phyloP scores from a whole-genome alignment of 2,888 invertebrate genomes.

The Euzophera pinguis region DNA sequence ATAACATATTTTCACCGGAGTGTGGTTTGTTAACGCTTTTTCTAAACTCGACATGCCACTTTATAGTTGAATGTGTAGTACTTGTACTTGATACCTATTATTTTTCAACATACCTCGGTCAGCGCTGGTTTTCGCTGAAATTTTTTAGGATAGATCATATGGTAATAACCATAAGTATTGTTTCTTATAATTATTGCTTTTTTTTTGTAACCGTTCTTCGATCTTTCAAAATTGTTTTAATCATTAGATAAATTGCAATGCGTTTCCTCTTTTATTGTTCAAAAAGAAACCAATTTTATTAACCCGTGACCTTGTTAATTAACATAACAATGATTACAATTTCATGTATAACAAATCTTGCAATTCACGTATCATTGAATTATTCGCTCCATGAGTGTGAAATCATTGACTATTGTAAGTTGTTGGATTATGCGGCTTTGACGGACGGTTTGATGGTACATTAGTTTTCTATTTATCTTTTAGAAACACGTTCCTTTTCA shows the following conservation, averaged over 20 bases:
- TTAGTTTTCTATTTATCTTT: not conserved
- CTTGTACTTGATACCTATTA: not conserved
- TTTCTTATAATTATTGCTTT: conserved; percentile 2
- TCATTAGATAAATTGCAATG: not conserved
- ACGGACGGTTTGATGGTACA: not conserved
- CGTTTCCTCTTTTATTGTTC: not conserved
- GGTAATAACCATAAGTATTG: too few relatives aligned
- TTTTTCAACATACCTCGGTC: too few relatives aligned
- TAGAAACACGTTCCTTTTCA: too few relatives aligned
- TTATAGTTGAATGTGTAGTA: conserved; percentile 16
- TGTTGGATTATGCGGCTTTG: not conserved
- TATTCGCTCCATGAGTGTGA: not conserved
- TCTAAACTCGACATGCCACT: conserved; percentile 19
- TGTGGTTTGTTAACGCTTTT: conserved; percentile 13
- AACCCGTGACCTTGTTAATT: not conserved
- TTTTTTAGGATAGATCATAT: too few relatives aligned
- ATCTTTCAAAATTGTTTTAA: not conserved
- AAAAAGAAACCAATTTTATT: not conserved
- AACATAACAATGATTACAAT: conserved; percentile 3
- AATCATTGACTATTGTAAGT: conserved; percentile 5
- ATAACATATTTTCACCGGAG: conserved; percentile 14
- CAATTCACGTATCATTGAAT: conserved; percentile 8
- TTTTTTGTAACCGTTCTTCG: not conserved
- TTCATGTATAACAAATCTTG: not conserved
- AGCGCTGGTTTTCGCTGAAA: too few relatives aligned